A percentile compares a stretch with the other conserved stretches of the same genome.
phyloP scores from a whole-genome alignment of 2,797 vertebrate genomes.

The Anguilla pacifica region DNA sequence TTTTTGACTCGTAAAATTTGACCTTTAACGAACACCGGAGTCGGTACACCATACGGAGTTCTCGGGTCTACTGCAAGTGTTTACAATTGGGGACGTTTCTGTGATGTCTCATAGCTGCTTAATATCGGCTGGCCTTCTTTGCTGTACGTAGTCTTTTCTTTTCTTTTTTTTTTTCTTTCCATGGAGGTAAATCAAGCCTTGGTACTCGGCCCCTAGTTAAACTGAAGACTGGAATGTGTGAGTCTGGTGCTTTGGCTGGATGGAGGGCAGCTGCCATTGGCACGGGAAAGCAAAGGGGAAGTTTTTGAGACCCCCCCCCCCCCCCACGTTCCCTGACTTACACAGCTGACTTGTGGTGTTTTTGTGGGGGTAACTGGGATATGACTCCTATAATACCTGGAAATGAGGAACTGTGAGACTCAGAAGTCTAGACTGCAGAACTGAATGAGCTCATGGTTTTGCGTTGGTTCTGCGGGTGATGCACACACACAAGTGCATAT shows the following conservation, averaged over 20 bases:
- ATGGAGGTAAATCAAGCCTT: background rate
- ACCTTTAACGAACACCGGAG: background rate
- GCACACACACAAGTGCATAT: background rate
- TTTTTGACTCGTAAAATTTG: background rate
- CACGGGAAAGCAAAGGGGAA: background rate
- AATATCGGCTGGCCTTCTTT: background rate
- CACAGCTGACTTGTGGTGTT: constrained; percentile 21
- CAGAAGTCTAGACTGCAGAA: constrained; percentile 23
- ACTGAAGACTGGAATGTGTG: constrained; percentile 28
- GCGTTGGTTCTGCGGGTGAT: background rate
- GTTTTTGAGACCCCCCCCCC: background rate
- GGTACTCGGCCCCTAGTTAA: background rate
- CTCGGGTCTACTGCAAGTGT: background rate
- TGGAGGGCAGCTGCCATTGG: background rate
- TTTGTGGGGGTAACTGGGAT: constrained; percentile 4
- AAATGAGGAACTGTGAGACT: constrained; percentile 25
- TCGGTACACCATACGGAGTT: no score
- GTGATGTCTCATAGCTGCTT: background rate
- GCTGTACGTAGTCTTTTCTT: background rate
- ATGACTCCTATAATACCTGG: constrained; percentile 28
- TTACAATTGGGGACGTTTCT: background rate
- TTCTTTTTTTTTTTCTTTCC: background rate
- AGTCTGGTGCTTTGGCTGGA: constrained; percentile 18
- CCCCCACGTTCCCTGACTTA: background rate
- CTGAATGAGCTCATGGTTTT: constrained; percentile 24